Conservation (phyloP, 1,140 invertebrate species). For the Condylostylus longicornis region DNA sequence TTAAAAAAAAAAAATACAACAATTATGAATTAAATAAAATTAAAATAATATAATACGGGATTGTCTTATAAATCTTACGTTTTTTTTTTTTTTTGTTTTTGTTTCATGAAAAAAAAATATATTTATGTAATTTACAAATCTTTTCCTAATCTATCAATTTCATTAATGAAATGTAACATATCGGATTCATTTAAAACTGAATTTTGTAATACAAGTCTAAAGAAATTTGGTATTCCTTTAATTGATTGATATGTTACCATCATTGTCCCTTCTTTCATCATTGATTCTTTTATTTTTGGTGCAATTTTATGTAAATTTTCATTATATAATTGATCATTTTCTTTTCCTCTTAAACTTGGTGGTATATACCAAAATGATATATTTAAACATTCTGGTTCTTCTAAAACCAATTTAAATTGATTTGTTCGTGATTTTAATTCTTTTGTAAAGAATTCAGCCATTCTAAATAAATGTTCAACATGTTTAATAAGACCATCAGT, state of each 20-base stretch:
- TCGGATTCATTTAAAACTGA: constrained; percentile 63
- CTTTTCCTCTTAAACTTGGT: constrained; percentile 43
- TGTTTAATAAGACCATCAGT: constrained; percentile 62
- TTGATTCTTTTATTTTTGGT: constrained; percentile 80
- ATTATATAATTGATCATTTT: constrained; percentile 44
- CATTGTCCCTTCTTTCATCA: constrained; percentile 89
- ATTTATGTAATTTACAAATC: constrained; percentile 39
- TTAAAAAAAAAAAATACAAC: no score
- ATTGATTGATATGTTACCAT: constrained; percentile 91
- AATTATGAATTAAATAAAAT: no score
- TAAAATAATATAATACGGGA: no score
- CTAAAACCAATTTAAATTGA: constrained; percentile 53
- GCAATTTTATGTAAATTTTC: constrained; percentile 66
- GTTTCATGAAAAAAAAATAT: no score
- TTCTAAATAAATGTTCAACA: constrained; percentile 61
- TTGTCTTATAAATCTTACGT: no score
- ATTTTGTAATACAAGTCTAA: constrained; percentile 84
- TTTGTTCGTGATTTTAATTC: constrained; percentile 50
- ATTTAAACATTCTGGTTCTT: constrained; percentile 81
- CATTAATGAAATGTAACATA: constrained; percentile 71
- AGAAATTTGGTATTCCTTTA: constrained; percentile 71
- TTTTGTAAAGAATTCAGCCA: constrained; percentile 52
- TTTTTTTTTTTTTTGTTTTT: no score
- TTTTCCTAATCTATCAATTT: constrained; percentile 67
- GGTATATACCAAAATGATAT: constrained; percentile 94